Evolutionary conservation across 1,140 invertebrate species (phyloP).

Genomic region (Solen grandis): DNA sequence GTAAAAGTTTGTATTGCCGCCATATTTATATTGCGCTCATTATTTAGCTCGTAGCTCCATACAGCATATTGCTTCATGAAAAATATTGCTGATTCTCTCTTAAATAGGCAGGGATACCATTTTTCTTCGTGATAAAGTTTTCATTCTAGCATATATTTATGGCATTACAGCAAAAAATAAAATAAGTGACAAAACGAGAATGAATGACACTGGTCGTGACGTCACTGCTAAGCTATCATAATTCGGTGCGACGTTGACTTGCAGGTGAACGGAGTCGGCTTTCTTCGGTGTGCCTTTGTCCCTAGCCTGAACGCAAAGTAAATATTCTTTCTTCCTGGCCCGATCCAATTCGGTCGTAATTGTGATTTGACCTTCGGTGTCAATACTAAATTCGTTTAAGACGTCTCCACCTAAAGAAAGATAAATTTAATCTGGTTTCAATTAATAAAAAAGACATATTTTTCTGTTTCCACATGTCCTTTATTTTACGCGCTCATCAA

Average conservation of each 20-base stretch:
- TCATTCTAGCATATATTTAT: no score
- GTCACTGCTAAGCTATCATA: background rate
- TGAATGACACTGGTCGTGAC: background rate
- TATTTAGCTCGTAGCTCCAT: no score
- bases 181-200: background rate
- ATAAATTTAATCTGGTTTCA: background rate
- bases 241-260: background rate
- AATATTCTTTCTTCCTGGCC: slow-evolving; percentile 1
- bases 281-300: background rate
- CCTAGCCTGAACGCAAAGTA: slow-evolving; percentile 11
- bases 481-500: background rate
- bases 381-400: background rate
- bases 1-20: no score
- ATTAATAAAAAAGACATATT: no score
- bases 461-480: background rate
- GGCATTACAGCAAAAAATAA: background rate
- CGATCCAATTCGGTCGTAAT: background rate
- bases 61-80: no score
- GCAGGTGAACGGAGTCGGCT: slow-evolving; percentile 17
- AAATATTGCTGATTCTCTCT: no score
- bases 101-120: no score
- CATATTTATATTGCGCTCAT: no score
- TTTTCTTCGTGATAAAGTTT: no score
- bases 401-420: background rate
- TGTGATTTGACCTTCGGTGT: background rate